Base-by-base conservation (phyloP, 2,797 vertebrate species). In the Cheirogaleus major region DNA sequence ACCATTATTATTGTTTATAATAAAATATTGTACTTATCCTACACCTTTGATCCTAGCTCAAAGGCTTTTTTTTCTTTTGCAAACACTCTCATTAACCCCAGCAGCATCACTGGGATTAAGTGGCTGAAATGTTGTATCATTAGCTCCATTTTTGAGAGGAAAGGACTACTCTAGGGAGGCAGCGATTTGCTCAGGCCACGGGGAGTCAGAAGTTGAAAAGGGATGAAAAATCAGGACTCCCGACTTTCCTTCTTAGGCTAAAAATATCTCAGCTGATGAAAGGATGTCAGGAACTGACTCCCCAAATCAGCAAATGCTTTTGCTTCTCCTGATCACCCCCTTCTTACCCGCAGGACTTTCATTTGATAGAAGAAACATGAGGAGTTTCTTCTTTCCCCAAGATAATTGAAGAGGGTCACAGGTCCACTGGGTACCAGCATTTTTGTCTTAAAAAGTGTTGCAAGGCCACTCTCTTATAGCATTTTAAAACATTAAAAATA, bases 1-100 rank as follows among this genome's bases (percentile, higher is more conserved):
- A 35, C 89, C 59, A 76, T 98, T 96, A 97, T 94, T 96, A 92
- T 50, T 95, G 43, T 93, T 96, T 90, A 95, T 88, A 82, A 96
- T 92, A 97, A 96, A 97, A 80, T 61, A 75, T 25, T 87, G 45
- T 89, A 88, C 79, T 91, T 95, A 93, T n/a, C 14, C 38, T 50
- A 83, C 32, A 84, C 80, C 94, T 96, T 97, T 93, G 96, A 96
- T 97, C 88, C 59, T 38, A 27, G n/a, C 79, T 95, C 93, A 97
- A 96, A 94, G 89, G 25, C 75, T 45, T 92, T n/a, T 48, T 32
- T n/a, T n/a, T n/a, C 35, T 65, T 65, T 94, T 90, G 43, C 63
- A 81, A 94, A 88, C 57, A 84, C 18, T 93, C 63, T 96, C 91
- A 86, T 96, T 95, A 97, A 93, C 92, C 45, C 87, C 63, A 72